phyloP scores from a whole-genome alignment of 2,797 vertebrate species.

The Acipenser ruthenus region DNA sequence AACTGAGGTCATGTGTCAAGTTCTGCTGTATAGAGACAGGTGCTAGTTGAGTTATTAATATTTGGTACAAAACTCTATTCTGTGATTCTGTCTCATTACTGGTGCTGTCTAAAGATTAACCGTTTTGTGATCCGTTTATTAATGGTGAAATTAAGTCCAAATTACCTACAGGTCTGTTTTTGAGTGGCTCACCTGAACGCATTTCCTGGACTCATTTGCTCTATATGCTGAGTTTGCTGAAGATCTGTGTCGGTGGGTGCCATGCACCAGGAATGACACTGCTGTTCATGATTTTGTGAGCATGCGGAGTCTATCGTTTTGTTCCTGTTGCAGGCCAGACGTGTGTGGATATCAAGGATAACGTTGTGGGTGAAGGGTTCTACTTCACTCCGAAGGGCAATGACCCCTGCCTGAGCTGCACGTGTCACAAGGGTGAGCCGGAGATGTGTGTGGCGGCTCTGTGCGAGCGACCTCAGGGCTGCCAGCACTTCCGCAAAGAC shows the following conservation, averaged over 20 bases:
- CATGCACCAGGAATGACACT: background rate
- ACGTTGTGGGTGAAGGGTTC: conserved; percentile 91
- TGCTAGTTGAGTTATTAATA: too few species aligned
- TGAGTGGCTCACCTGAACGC: too few species aligned
- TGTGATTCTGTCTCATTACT: too few species aligned
- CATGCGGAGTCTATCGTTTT: background rate
- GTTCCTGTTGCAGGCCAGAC: conserved; percentile 72
- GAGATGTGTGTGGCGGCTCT: conserved; percentile 96
- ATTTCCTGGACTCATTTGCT: too few species aligned
- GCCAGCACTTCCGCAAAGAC: conserved; percentile 89
- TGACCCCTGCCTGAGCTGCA: conserved; percentile 94
- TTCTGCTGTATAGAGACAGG: too few species aligned
- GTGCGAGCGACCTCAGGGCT: conserved; percentile 90
- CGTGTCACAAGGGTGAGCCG: conserved; percentile 88
- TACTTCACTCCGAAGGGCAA: conserved; percentile 97
- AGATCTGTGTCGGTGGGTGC: background rate
- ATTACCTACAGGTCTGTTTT: too few species aligned
- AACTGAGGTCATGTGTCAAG: too few species aligned
- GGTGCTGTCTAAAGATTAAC: too few species aligned
- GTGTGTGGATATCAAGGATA: conserved; percentile 95
- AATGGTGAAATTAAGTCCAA: too few species aligned
- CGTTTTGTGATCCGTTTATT: too few species aligned
- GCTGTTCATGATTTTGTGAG: background rate
- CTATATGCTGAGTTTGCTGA: too few species aligned
- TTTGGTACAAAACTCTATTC: too few species aligned